These are phyloP conservation scores for Urechis unicinctus DNA, from an alignment of 2,888 invertebrate genomes.

Conservation along the genomic window DNA sequence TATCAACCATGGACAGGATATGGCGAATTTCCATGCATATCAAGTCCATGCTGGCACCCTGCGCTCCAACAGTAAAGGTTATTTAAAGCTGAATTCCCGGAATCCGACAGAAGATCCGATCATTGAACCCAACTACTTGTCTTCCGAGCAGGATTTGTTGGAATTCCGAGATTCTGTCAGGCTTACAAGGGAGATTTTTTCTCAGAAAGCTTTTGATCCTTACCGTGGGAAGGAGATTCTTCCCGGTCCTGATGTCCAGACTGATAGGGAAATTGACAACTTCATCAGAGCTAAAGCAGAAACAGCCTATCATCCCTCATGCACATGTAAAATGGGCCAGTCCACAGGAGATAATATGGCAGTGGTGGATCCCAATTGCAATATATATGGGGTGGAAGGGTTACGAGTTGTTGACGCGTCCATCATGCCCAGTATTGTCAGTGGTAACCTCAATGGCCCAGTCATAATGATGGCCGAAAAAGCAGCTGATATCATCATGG, in stretches of 20 bases:
- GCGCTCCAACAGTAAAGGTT: conserved; percentile 78
- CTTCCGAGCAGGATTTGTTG: conserved; percentile 56
- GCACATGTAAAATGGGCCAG: conserved; percentile 69
- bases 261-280: conserved; percentile 46
- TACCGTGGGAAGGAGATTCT: conserved; percentile 26
- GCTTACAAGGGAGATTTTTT: conserved; percentile 41
- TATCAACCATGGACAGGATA: conserved; percentile 52
- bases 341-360: conserved; percentile 52
- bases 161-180: conserved; percentile 37
- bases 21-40: conserved; percentile 52
- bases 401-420: conserved; percentile 75
- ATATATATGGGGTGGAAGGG: conserved; percentile 56
- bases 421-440: conserved; percentile 69
- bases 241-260: conserved; percentile 20
- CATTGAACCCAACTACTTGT: conserved; percentile 87
- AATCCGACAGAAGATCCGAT: conserved; percentile 75
- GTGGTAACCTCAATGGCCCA: conserved; percentile 64
- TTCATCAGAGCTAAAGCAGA: conserved; percentile 47
- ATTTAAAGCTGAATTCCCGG: conserved; percentile 66
- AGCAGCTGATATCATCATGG: conserved; percentile 52
- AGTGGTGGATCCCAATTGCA: conserved; percentile 62
- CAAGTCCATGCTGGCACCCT: conserved; percentile 57
- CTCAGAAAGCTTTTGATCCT: conserved; percentile 45
- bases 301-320: conserved; percentile 72
- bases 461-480: conserved; percentile 55